Conservation (phyloP, 1,140 invertebrate species). For the Akabosia matsudoensis region DNA sequence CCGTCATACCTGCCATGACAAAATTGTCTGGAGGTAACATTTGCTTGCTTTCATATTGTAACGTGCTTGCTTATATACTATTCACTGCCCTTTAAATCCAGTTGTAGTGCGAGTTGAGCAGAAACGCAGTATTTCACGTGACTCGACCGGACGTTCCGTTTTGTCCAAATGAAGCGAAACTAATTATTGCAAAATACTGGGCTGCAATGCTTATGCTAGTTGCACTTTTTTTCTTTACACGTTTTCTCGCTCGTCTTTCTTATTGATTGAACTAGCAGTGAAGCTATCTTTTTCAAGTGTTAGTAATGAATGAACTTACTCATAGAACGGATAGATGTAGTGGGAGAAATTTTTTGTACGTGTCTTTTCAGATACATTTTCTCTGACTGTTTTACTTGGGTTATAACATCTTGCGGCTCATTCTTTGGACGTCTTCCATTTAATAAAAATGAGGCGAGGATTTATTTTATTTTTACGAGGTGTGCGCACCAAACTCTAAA, state of each 20-base stretch:
- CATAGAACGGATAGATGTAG: background rate
- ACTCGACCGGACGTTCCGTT: too few relatives aligned
- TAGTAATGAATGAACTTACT: background rate
- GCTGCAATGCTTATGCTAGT: background rate
- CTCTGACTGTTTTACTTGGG: background rate
- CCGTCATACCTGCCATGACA: too few relatives aligned
- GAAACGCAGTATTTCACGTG: too few relatives aligned
- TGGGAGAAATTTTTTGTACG: background rate
- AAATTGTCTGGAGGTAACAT: too few relatives aligned
- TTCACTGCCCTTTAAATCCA: too few relatives aligned
- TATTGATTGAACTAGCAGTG: conserved; percentile 1
- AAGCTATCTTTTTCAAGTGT: conserved; percentile 18
- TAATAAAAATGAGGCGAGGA: conserved; percentile 17
- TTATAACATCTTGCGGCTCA: background rate
- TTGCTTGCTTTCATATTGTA: too few relatives aligned
- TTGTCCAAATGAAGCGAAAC: too few relatives aligned
- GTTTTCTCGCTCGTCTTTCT: background rate
- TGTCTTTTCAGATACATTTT: background rate
- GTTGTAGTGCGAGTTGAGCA: too few relatives aligned
- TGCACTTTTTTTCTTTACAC: conserved; percentile 19
- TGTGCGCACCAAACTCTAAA: background rate
- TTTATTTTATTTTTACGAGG: conserved; percentile 13
- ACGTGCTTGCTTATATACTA: too few relatives aligned
- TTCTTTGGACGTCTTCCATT: background rate
- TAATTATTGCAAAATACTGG: too few relatives aligned